phyloP scores from a whole-genome alignment of 2,888 invertebrate genomes.

The Augiades crinisus region DNA sequence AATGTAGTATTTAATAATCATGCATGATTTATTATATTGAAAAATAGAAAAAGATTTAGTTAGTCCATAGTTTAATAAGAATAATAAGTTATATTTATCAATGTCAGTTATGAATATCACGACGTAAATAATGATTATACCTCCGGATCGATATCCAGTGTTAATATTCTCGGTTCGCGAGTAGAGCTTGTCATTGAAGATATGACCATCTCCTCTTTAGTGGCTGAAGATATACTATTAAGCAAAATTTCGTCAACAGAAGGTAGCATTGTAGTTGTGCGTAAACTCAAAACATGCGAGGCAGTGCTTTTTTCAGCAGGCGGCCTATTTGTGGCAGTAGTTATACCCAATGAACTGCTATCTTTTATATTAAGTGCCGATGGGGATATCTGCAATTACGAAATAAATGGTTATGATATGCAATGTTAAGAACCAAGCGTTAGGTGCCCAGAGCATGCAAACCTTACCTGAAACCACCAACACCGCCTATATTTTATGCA shows the following conservation, averaged over 20 bases:
- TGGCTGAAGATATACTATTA: conserved; percentile 82
- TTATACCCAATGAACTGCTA: conserved; percentile 75
- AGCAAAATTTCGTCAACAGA: conserved; percentile 82
- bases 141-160: conserved; percentile 83
- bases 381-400: conserved; percentile 77
- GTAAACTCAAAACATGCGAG: conserved; percentile 80
- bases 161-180: conserved; percentile 80
- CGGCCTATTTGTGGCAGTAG: conserved; percentile 67
- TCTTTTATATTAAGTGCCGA: conserved; percentile 76
- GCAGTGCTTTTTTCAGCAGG: conserved; percentile 77
- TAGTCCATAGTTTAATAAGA: conserved; percentile 26
- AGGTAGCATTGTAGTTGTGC: conserved; percentile 81
- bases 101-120: conserved; percentile 35
- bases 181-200: conserved; percentile 76
- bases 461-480: conserved; percentile 48
- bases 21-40: conserved; percentile 9
- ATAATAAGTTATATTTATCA: conserved; percentile 25
- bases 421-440: conserved; percentile 54
- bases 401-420: conserved; percentile 71
- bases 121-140: conserved; percentile 73
- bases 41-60: conserved; percentile 7
- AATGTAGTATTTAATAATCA: conserved; percentile 16
- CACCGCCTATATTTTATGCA: conserved; percentile 48
- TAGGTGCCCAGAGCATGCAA: conserved; percentile 61
- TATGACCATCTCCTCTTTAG: conserved; percentile 81